Percentiles rank a stretch among this genome's conserved stretches.
Conservation (phyloP, 2,888 invertebrate species). For the Hofmannophila pseudospretella region DNA sequence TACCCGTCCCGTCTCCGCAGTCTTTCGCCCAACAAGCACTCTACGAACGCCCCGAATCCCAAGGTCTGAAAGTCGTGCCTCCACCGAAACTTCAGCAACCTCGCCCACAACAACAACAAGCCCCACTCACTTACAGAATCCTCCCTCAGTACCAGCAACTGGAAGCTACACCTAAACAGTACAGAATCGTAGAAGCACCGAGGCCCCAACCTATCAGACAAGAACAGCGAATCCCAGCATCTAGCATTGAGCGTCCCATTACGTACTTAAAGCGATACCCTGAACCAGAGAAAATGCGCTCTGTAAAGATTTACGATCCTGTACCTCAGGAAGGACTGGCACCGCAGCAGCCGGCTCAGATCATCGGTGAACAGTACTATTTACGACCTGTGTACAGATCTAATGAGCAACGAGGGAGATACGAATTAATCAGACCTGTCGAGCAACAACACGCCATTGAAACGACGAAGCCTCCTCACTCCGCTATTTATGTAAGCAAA, state of each 20-base stretch:
- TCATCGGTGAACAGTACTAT: conserved; percentile 56
- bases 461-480: conserved; percentile 56
- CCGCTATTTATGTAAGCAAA: conserved; percentile 64
- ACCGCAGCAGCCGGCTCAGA: conserved; percentile 44
- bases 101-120: conserved; percentile 30
- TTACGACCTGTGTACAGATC: conserved; percentile 53
- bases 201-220: conserved; percentile 48
- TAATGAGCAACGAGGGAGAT: conserved; percentile 55
- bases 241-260: conserved; percentile 55
- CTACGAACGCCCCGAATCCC: conserved; percentile 59
- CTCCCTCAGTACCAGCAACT: conserved; percentile 54
- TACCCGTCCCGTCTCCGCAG: conserved; percentile 41
- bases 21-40: conserved; percentile 39
- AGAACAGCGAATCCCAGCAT: conserved; percentile 47
- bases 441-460: conserved; percentile 42
- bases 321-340: conserved; percentile 35
- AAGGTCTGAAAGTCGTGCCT: conserved; percentile 65
- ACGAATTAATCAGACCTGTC: conserved; percentile 38
- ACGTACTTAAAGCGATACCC: conserved; percentile 63
- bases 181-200: conserved; percentile 53
- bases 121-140: conserved; percentile 45
- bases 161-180: conserved; percentile 63
- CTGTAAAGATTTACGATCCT: conserved; percentile 57
- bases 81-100: conserved; percentile 59
- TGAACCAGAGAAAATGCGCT: conserved; percentile 55